These are phyloP conservation scores for Polydrusus pterygomalis DNA, from an alignment of 2,888 invertebrate genomes.

Conservation along the genomic window DNA sequence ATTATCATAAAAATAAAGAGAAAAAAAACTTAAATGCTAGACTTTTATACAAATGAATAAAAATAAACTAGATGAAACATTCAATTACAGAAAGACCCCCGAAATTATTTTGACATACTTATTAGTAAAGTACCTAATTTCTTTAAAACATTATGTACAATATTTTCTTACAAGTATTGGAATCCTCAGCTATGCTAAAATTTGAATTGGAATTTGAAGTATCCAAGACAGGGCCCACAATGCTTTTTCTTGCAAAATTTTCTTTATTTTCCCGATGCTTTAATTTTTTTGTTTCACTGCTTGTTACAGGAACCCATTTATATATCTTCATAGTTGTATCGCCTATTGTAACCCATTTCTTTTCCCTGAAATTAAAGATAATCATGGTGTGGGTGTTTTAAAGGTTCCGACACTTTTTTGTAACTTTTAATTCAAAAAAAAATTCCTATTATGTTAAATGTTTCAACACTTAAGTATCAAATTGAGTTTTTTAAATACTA, in stretches of 20 bases:
- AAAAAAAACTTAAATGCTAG: too few relatives aligned
- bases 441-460: too few relatives aligned
- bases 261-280: constrained; percentile 84
- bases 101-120: too few relatives aligned
- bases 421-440: too few relatives aligned
- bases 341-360: constrained; percentile 99
- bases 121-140: too few relatives aligned
- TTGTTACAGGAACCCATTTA: constrained; percentile 97
- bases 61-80: too few relatives aligned
- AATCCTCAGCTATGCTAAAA: constrained; percentile 91
- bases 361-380: constrained; percentile 84
- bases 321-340: constrained; percentile 99
- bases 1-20: too few relatives aligned
- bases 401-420: not conserved
- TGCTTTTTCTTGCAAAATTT: constrained; percentile 81
- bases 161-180: constrained; percentile 86
- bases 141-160: too few relatives aligned
- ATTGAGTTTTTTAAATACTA: too few relatives aligned
- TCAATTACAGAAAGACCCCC: too few relatives aligned
- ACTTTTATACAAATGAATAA: too few relatives aligned
- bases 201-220: constrained; percentile 88
- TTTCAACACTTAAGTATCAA: too few relatives aligned
- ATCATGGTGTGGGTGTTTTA: not conserved
- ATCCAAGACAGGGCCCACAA: constrained; percentile 76
- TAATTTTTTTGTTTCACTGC: constrained; percentile 83